Conservation (phyloP, 2,113 vertebrate species). For the Prionailurus bengalensis region DNA sequence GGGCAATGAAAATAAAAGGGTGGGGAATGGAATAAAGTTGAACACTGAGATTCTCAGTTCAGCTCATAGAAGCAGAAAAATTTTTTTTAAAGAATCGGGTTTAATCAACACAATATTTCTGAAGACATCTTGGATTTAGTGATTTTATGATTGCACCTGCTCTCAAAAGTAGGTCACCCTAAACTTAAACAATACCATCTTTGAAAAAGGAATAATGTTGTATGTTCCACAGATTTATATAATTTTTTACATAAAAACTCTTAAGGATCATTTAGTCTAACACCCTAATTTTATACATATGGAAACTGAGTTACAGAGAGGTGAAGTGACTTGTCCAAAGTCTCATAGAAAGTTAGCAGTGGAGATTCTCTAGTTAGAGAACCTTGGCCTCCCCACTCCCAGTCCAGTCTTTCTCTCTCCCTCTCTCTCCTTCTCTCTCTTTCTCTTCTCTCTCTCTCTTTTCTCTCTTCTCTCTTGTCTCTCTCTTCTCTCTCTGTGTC, state of each 20-base stretch:
- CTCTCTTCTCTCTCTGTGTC: too few species aligned
- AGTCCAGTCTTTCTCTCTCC: background rate
- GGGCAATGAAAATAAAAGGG: background rate
- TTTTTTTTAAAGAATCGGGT: background rate
- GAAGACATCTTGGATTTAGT: background rate
- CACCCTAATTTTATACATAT: background rate
- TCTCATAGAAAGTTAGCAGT: background rate
- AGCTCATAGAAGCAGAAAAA: background rate
- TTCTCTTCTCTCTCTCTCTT: background rate
- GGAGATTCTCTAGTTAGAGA: background rate
- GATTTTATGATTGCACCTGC: background rate
- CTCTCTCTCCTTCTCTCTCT: too few species aligned
- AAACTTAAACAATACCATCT: background rate
- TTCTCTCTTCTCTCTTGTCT: too few species aligned
- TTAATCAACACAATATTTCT: background rate
- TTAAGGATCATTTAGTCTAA: background rate
- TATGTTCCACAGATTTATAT: background rate
- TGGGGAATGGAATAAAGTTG: background rate
- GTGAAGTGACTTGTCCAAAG: slow-evolving; percentile 18
- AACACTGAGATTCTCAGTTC: background rate
- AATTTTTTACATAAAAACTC: background rate
- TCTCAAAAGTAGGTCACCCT: background rate
- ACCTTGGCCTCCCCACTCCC: background rate
- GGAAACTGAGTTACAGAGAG: background rate
- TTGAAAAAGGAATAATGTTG: background rate